phyloP scores from a whole-genome alignment of 2,113 vertebrate species.

The Salvelinus sp. region DNA sequence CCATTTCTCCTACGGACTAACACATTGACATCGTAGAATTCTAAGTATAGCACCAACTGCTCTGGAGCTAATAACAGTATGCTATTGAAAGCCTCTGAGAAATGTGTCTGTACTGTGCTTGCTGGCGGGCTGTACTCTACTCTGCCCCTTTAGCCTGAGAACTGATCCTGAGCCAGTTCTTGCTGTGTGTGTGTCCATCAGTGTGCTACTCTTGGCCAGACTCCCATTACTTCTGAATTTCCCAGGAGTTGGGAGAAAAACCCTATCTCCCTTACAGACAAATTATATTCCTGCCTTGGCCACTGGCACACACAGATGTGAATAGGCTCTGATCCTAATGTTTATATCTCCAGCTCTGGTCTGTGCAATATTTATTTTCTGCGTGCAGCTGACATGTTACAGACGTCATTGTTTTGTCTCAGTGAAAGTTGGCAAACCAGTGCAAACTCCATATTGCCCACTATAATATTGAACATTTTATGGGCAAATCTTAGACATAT shows the following conservation, averaged over 20 bases:
- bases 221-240: slow-evolving; percentile 49
- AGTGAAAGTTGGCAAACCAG: slow-evolving; percentile 36
- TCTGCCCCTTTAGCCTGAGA: slow-evolving; percentile 40
- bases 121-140: slow-evolving; percentile 48
- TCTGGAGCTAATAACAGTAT: neutral
- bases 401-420: slow-evolving; percentile 17
- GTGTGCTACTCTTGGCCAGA: slow-evolving; percentile 25
- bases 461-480: slow-evolving; percentile 39
- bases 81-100: slow-evolving; percentile 32
- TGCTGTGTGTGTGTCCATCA: slow-evolving; percentile 20
- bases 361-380: slow-evolving; percentile 27
- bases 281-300: slow-evolving; percentile 43
- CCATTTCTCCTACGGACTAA: too few relatives aligned
- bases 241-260: slow-evolving; percentile 57
- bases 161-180: slow-evolving; percentile 38
- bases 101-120: slow-evolving; percentile 3
- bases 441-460: too few relatives aligned
- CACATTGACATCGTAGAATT: too few relatives aligned
- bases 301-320: slow-evolving; percentile 26
- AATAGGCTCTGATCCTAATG: slow-evolving; percentile 36
- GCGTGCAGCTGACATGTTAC: slow-evolving; percentile 18
- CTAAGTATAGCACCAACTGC: too few relatives aligned
- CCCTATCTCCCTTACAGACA: slow-evolving; percentile 49
- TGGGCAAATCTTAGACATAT: slow-evolving; percentile 23
- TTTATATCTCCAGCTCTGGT: slow-evolving; percentile 30